These are phyloP conservation scores for Aricia artaxerxes DNA, from an alignment of 2,888 invertebrate species.

Conservation along the genomic window DNA sequence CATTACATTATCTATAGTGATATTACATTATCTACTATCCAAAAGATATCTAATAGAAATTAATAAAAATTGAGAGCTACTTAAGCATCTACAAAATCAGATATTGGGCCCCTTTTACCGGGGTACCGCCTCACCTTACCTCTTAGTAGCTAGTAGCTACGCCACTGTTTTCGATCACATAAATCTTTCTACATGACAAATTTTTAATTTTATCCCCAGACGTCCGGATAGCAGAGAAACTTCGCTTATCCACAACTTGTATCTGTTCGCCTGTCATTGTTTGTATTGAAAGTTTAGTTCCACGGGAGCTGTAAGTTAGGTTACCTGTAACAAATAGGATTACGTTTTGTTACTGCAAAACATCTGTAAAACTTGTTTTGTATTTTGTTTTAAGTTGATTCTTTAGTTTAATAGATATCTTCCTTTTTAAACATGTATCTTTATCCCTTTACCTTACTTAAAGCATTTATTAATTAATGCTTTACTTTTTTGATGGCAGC, in stretches of 20 bases:
- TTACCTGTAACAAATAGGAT: conserved; percentile 7
- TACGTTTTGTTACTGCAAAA: neutral
- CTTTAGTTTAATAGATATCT: neutral
- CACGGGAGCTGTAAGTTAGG: neutral
- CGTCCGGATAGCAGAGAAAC: neutral
- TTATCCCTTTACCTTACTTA: neutral
- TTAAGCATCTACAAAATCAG: too few relatives aligned
- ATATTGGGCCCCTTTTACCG: too few relatives aligned
- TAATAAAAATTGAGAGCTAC: too few relatives aligned
- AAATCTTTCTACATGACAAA: conserved; percentile 27
- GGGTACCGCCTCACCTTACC: too few relatives aligned
- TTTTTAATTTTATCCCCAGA: conserved; percentile 23
- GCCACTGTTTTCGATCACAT: neutral
- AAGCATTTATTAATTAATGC: too few relatives aligned
- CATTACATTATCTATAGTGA: too few relatives aligned
- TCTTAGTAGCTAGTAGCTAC: too few relatives aligned
- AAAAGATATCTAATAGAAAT: too few relatives aligned
- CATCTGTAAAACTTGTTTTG: neutral
- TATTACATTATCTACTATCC: too few relatives aligned
- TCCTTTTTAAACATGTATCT: neutral
- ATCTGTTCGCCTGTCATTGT: conserved; percentile 23
- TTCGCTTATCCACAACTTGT: conserved; percentile 24
- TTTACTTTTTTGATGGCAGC: too few relatives aligned
- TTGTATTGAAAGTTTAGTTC: neutral
- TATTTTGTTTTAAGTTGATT: neutral